Percentiles rank a stretch among this genome's conserved stretches.
These are phyloP conservation scores for Calliphora vomitoria DNA, from an alignment of 2,888 invertebrate genomes.

Conservation along the genomic window DNA sequence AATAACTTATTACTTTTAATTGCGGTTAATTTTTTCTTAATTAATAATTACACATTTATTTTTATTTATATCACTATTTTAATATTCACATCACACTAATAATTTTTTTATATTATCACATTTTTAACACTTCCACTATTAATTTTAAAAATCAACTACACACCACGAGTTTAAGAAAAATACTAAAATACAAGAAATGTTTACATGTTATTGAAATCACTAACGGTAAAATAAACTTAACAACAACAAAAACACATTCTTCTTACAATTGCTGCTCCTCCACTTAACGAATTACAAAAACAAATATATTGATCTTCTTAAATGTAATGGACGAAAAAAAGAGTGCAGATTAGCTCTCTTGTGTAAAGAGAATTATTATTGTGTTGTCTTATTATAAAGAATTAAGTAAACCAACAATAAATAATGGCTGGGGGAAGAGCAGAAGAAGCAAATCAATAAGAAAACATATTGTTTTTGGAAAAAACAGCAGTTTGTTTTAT, in stretches of 20 bases:
- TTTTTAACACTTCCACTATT: not conserved
- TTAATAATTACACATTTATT: not conserved
- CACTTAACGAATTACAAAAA: slow-evolving; percentile 2
- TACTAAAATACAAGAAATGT: not conserved
- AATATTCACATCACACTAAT: not conserved
- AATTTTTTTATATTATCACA: not conserved
- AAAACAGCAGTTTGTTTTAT: no score
- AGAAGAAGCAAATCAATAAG: not conserved
- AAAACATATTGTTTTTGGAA: no score
- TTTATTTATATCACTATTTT: not conserved
- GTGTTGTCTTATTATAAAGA: not conserved
- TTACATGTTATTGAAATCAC: not conserved
- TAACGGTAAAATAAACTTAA: not conserved
- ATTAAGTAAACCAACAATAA: not conserved
- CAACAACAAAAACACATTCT: not conserved
- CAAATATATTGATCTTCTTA: not conserved
- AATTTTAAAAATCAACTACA: not conserved
- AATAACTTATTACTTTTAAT: no score
- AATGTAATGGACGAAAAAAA: not conserved
- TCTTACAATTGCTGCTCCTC: not conserved
- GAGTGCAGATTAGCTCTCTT: not conserved
- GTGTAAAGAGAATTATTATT: not conserved
- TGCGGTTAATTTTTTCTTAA: no score
- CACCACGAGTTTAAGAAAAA: not conserved
- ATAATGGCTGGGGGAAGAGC: not conserved